Percentiles rank a stretch among this genome's conserved stretches.
Conservation (phyloP, 2,797 vertebrate species). For the Eupleurogrammus muticus region DNA sequence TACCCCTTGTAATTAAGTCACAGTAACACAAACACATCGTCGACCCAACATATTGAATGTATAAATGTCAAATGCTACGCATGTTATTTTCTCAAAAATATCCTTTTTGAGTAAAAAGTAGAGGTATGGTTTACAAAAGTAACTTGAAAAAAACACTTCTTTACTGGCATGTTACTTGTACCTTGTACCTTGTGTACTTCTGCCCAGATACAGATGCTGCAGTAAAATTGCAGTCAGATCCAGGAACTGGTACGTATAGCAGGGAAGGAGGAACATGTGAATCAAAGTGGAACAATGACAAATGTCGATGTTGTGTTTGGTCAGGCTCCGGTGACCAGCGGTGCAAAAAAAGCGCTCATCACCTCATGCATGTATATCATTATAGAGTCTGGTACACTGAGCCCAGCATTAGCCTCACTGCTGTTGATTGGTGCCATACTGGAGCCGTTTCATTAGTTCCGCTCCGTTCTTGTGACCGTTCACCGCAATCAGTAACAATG, state of each 20-base stretch:
- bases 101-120: no score
- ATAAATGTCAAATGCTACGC: no score
- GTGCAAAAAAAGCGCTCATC: neutral
- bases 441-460: slow-evolving; percentile 66
- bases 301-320: neutral
- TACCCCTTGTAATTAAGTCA: no score
- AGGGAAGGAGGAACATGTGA: neutral
- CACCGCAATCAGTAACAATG: slow-evolving; percentile 59
- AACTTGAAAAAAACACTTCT: no score
- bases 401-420: neutral
- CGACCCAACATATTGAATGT: no score
- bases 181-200: no score
- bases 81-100: no score
- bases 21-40: no score
- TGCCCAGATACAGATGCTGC: neutral
- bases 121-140: no score
- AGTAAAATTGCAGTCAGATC: neutral
- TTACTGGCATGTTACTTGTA: no score
- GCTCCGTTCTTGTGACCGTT: slow-evolving; percentile 62
- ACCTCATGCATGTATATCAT: neutral
- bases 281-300: slow-evolving; percentile 7
- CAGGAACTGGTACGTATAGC: slow-evolving; percentile 8
- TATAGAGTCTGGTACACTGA: neutral
- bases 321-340: neutral
- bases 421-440: slow-evolving; percentile 47